Evolutionary conservation across 2,797 vertebrate species (phyloP), one percentile per base, ranked within the genome.

Genomic region (Mycteria americana): DNA sequence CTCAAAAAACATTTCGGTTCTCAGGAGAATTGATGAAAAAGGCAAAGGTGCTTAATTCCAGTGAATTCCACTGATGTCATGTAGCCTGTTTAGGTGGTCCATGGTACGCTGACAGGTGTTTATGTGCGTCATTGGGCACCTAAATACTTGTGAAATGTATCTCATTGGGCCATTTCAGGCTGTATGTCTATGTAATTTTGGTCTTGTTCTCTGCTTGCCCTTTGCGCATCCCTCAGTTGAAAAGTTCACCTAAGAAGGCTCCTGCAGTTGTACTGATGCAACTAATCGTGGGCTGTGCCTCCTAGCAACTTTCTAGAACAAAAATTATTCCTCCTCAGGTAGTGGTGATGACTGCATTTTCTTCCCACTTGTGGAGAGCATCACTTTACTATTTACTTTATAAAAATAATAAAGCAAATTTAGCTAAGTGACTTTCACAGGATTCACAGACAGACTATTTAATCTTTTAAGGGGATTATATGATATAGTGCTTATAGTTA

Each of bases 401-500:
- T 51, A 33, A 94, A 93, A 94, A 88, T 51, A 78, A 88, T 86
- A 75, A 86, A 72, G 76, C 43, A 56, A 84, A 81, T 90, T 89
- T 89, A 88, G 62, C 85, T 84, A 51, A 75, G 67, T 85, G 76
- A 88, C 89, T 93, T 92, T 69, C 89, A 74, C 31, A 41, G 74
- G 74, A 81, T 95, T 94, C 79, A 37, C 78, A 69, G 87, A 30
- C 69, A 78, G 93, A n/a, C 65, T 59, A 4, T 65, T 89, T 93
- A 93, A 95, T 96, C 92, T 88, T 94, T 72, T 83, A 77, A 94
- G 68, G 95, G 82, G 86, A 76, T 94, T 86, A 85, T 39, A 5
- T 39, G 72, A 33, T 65, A 46, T 68, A 13, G 88, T 39, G 62
- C 50, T 93, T 62, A 57, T 48, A 57, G 63, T 68, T 84, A 53